phyloP scores from a whole-genome alignment of 2,888 invertebrate species.

The Drosophila tripunctata region DNA sequence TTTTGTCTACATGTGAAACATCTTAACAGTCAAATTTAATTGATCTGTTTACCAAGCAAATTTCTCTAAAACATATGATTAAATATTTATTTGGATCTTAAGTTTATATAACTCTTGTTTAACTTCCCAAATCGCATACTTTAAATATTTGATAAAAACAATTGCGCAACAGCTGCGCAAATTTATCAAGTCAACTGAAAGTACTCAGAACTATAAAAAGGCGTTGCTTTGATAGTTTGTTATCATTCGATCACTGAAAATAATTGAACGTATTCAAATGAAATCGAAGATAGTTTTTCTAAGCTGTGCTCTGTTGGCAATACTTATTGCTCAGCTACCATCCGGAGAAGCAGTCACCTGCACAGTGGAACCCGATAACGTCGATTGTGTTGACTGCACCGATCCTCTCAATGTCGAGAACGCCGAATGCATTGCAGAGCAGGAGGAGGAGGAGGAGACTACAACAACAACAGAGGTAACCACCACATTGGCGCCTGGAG shows the following conservation, averaged over 20 bases:
- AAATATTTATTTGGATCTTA: constrained; percentile 11
- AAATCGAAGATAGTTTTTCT: not conserved
- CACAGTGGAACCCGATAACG: constrained; percentile 18
- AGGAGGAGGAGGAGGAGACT: not conserved
- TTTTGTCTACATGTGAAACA: too few relatives aligned
- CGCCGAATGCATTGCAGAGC: constrained; percentile 21
- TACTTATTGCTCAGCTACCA: constrained; percentile 11
- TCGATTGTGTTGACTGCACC: constrained; percentile 24
- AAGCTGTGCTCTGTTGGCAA: not conserved
- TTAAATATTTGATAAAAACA: constrained; percentile 6
- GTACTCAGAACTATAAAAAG: constrained; percentile 13
- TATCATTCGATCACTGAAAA: not conserved
- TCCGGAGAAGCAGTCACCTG: constrained; percentile 14
- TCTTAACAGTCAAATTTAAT: too few relatives aligned
- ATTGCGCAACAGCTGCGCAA: constrained; percentile 26
- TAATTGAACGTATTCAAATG: constrained; percentile 4
- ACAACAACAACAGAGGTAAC: not conserved
- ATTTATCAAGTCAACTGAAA: not conserved
- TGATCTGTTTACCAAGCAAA: not conserved
- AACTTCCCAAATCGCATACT: not conserved
- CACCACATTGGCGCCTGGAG: not conserved
- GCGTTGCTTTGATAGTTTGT: not conserved
- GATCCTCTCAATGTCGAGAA: not conserved
- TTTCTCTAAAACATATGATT: constrained; percentile 11
- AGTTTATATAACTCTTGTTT: constrained; percentile 5